Conservation (phyloP, 2,113 vertebrate species). For the Turdus rufiventris region DNA sequence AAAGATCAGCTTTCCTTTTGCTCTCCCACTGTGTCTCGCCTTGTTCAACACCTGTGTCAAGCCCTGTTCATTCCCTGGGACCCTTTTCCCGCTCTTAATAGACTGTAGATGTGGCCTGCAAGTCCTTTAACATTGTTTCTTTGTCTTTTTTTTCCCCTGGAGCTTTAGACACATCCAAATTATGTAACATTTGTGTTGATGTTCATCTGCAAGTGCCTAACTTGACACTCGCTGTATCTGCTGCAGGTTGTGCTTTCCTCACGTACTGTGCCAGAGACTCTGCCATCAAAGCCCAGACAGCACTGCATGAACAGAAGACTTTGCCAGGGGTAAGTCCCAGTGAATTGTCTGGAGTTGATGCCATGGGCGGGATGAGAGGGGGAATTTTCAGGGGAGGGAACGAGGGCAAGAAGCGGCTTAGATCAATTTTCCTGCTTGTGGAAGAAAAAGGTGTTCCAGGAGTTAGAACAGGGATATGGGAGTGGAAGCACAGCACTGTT, state of each 20-base stretch:
- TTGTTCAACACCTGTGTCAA: not conserved
- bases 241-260: slow-evolving; percentile 93
- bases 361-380: not conserved
- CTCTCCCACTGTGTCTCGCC: not conserved
- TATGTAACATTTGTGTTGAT: not conserved
- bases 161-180: not conserved
- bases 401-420: not conserved
- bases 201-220: not conserved
- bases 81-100: not conserved
- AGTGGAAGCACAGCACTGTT: not conserved
- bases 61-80: not conserved
- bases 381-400: not conserved
- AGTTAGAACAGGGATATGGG: not conserved
- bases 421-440: not conserved
- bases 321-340: slow-evolving; percentile 90
- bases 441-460: not conserved
- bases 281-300: slow-evolving; percentile 97
- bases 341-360: not conserved
- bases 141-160: not conserved
- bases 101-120: not conserved
- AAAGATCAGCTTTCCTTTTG: not conserved
- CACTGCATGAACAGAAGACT: slow-evolving; percentile 97
- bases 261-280: slow-evolving; percentile 97
- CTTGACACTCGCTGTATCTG: not conserved
- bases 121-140: not conserved